Evolutionary conservation across 2,797 vertebrate species (phyloP), one percentile per base, ranked within the genome.

Genomic region (Halcyon leucocephala): DNA sequence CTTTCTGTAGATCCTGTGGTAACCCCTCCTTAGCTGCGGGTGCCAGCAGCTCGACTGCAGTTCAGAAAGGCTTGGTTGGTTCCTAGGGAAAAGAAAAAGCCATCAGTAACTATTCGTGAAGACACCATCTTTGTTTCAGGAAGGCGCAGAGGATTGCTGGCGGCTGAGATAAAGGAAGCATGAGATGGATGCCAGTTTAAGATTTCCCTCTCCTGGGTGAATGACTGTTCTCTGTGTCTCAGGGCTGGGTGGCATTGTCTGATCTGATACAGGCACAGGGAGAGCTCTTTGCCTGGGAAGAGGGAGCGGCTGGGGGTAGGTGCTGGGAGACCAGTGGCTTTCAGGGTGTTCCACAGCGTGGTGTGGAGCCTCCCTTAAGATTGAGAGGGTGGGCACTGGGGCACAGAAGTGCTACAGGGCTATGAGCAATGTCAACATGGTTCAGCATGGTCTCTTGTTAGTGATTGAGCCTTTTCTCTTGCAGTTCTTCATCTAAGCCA

Each of bases 211-310:
- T 77, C 12, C 31, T 70, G 57, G 52, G 5, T 19, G 48, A 62
- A 67, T 0, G 0, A 4, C n/a, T 20, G 16, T n/a, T 54, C 57
- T 37, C 22, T 44, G 9, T 48, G 28, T 76, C 24, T 54, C 5
- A 0, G 60, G n/a, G 42, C n/a, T 46, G 19, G 46, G 46, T 61
- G 58, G 20, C 42, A 69, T 6, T 46, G 25, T 4, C 29, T 91
- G 60, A 35, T 12, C n/a, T 54, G 57, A 17, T 29, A 12, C 1
- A 46, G 35, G 58, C 35, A 7, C 0, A 14, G 44, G 8, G 33
- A 55, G 61, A 73, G 26, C 24, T 46, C 41, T 52, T 29, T 67
- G 39, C 39, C n/a, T 1, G 2, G 55, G 46, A n/a, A 42, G 66
- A 28, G n/a, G 16, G 48, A 72, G 44, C 37, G 21, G 44, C 17